A percentile compares a stretch with the other conserved stretches of the same genome.
These are phyloP conservation scores for Leptoteleia sp. DNA, from an alignment of 1,140 invertebrate species.

Conservation along the genomic window DNA sequence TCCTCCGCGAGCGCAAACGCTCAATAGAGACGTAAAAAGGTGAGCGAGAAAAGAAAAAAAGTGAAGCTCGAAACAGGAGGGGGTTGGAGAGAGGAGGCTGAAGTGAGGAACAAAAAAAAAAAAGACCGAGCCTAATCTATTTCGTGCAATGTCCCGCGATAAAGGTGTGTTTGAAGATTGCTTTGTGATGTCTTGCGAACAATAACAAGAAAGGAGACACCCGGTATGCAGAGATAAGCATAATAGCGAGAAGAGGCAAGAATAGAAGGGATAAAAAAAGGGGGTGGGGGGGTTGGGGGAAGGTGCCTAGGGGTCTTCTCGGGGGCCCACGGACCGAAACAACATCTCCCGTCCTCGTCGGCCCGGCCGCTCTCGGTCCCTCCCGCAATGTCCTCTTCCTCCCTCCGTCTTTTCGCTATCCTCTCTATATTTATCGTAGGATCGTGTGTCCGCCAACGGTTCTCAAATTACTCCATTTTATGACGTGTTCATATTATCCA, in stretches of 20 bases:
- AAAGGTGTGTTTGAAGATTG: slow-evolving; percentile 45
- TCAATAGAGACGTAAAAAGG: slow-evolving; percentile 14
- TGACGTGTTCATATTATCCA: slow-evolving; percentile 33
- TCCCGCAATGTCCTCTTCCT: slow-evolving; percentile 33
- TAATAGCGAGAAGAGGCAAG: slow-evolving; percentile 53
- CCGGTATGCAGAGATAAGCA: slow-evolving; percentile 59
- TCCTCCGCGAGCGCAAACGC: slow-evolving; percentile 9
- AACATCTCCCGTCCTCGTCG: slow-evolving; percentile 39
- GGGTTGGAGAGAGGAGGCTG: not conserved
- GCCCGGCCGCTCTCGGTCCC: slow-evolving; percentile 2
- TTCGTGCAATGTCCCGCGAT: slow-evolving; percentile 26
- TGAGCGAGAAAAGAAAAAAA: not conserved
- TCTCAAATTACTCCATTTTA: slow-evolving; percentile 53
- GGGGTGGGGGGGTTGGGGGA: slow-evolving; percentile 38
- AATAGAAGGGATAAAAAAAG: slow-evolving; percentile 56
- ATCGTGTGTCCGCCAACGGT: slow-evolving; percentile 53
- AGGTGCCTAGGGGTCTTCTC: slow-evolving; percentile 51
- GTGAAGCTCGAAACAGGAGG: too few species aligned
- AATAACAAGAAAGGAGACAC: slow-evolving; percentile 60
- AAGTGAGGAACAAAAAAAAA: too few species aligned
- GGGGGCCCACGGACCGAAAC: slow-evolving; percentile 63
- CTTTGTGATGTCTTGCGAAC: slow-evolving; percentile 42
- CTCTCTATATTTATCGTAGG: slow-evolving; percentile 64
- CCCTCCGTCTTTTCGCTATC: slow-evolving; percentile 42
- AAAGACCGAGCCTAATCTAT: slow-evolving; percentile 25